Conservation (phyloP, 1,140 invertebrate genomes). For the Cylas formicarius region DNA sequence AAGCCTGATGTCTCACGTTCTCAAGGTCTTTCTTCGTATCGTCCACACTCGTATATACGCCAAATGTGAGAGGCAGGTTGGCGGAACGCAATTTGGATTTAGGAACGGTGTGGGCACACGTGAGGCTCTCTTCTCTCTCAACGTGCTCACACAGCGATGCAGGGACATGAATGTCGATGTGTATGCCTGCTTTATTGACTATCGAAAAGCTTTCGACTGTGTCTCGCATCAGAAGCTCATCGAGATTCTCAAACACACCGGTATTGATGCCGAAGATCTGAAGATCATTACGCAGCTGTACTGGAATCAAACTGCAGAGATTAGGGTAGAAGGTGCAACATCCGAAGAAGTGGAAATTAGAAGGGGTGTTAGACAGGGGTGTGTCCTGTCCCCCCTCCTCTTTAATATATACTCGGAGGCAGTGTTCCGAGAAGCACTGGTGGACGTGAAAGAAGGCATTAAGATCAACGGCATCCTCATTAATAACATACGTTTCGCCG, state of each 20-base stretch:
- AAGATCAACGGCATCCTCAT: too few species aligned
- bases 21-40: too few species aligned
- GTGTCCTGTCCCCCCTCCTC: constrained; percentile 13
- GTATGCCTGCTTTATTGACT: constrained; percentile 14
- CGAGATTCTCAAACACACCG: constrained; percentile 8
- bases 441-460: too few species aligned
- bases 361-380: constrained; percentile 10
- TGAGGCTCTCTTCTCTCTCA: constrained; percentile 12
- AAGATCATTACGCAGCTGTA: constrained; percentile 12
- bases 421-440: constrained; percentile 13
- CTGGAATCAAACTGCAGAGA: constrained; percentile 12
- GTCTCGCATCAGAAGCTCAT: constrained; percentile 12
- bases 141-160: constrained; percentile 8
- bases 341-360: constrained; percentile 11
- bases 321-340: constrained; percentile 7
- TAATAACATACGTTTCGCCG: too few species aligned
- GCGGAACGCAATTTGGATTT: constrained; percentile 14
- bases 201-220: constrained; percentile 12
- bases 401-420: constrained; percentile 15
- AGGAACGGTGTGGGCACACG: constrained; percentile 12
- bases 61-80: too few species aligned
- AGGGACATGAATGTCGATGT: constrained; percentile 11
- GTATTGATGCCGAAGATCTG: constrained; percentile 4
- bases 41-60: too few species aligned
- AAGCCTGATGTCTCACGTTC: too few species aligned